A percentile compares a stretch with the other conserved stretches of the same genome.
These are phyloP conservation scores for Cydia pomonella DNA, from an alignment of 1,140 invertebrate species.

Conservation along the genomic window DNA sequence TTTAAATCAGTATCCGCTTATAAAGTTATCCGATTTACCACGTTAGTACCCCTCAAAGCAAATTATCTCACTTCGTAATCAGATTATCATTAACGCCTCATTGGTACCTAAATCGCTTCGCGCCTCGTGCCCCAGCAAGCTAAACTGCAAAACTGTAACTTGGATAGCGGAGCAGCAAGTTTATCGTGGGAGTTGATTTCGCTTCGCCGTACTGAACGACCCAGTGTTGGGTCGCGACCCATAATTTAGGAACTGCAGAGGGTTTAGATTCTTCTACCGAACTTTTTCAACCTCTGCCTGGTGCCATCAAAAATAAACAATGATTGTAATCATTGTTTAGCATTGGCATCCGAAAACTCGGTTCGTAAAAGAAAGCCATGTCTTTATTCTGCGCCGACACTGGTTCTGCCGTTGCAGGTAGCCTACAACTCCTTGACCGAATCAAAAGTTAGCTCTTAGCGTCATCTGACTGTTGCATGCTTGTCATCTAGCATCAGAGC, in stretches of 20 bases:
- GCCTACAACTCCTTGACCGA: conserved; percentile 75
- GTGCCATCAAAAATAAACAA: conserved; percentile 87
- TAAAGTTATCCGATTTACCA: neutral
- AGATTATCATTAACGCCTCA: conserved; percentile 4
- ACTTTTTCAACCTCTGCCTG: conserved; percentile 92
- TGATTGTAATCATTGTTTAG: conserved; percentile 84
- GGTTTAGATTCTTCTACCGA: neutral
- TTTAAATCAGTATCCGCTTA: too few relatives aligned
- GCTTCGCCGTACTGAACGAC: neutral
- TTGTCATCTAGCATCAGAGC: conserved; percentile 87
- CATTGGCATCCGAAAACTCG: conserved; percentile 42
- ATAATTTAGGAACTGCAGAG: too few relatives aligned
- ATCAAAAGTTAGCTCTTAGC: conserved; percentile 81
- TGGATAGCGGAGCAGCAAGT: neutral
- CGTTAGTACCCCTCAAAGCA: neutral
- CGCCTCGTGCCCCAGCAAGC: neutral
- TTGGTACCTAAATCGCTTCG: neutral
- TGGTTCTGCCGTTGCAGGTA: conserved; percentile 94
- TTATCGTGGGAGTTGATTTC: neutral
- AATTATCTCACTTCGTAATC: neutral
- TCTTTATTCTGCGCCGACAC: conserved; percentile 96
- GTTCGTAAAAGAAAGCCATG: conserved; percentile 81
- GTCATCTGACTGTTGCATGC: conserved; percentile 84
- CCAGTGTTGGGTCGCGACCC: too few relatives aligned
- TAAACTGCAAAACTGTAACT: conserved; percentile 2